Conservation (phyloP, 2,888 invertebrate species). For the Dysmachus trigonus region DNA sequence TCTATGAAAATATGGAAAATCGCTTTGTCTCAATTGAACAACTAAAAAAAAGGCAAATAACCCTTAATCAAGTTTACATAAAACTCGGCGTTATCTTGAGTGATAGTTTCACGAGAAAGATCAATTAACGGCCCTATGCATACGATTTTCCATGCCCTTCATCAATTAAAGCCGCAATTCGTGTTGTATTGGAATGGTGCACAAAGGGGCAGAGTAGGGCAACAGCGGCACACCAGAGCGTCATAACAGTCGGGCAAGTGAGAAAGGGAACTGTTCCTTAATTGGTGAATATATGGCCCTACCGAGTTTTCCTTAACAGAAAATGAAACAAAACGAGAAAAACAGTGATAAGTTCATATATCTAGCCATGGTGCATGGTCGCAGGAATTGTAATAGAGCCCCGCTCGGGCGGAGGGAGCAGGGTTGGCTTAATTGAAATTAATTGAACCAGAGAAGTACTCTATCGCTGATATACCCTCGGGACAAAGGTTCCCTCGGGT, state of each 20-base stretch:
- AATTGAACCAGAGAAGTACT: slow-evolving; percentile 40
- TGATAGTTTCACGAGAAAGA: neutral
- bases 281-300: slow-evolving; percentile 28
- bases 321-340: neutral
- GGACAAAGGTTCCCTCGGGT: neutral
- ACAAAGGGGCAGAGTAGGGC: neutral
- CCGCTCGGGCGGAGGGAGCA: neutral
- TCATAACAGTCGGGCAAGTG: neutral
- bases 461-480: slow-evolving; percentile 35
- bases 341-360: neutral
- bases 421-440: slow-evolving; percentile 40
- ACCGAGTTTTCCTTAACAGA: neutral
- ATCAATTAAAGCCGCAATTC: neutral
- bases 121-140: slow-evolving; percentile 19
- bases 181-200: neutral
- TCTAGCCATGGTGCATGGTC: neutral
- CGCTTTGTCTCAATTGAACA: neutral
- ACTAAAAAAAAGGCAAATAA: neutral
- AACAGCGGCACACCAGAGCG: neutral
- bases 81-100: neutral
- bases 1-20: neutral
- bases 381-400: neutral
- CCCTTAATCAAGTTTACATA: neutral
- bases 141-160: slow-evolving; percentile 32
- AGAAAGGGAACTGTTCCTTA: slow-evolving; percentile 5